Evolutionary conservation across 2,888 invertebrate species (phyloP).

Genomic region (Ophion costatus): DNA sequence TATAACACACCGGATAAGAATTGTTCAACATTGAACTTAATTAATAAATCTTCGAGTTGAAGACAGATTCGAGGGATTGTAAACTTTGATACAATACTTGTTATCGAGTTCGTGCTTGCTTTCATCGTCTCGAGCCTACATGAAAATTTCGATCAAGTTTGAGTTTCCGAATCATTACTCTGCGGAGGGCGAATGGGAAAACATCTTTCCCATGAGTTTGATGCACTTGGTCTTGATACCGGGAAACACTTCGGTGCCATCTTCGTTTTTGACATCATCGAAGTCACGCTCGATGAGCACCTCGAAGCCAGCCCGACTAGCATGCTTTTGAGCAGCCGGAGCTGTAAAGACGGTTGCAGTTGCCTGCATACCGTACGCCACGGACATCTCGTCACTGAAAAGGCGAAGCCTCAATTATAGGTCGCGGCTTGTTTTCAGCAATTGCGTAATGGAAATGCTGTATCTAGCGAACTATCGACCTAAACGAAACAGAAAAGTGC

Average conservation of each 20-base stretch:
- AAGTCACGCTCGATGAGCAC: constrained; percentile 62
- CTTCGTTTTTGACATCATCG: constrained; percentile 64
- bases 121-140: background rate
- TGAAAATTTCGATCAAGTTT: background rate
- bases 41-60: background rate
- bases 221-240: constrained; percentile 68
- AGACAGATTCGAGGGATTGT: background rate
- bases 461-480: background rate
- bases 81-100: background rate
- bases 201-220: constrained; percentile 71
- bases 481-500: background rate
- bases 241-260: constrained; percentile 70
- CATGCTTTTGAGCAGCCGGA: constrained; percentile 72
- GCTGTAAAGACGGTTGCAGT: constrained; percentile 75
- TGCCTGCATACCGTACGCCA: constrained; percentile 70
- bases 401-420: background rate
- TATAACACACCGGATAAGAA: background rate
- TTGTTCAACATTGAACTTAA: background rate
- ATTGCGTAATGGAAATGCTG: background rate
- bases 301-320: constrained; percentile 73
- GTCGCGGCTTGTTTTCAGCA: background rate
- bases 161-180: background rate
- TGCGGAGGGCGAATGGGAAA: constrained; percentile 14
- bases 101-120: background rate
- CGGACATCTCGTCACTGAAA: constrained; percentile 72